Evolutionary conservation across 2,797 vertebrate genomes (phyloP), one percentile per base, ranked within the genome.

Genomic region (Sebastes miniatus): DNA sequence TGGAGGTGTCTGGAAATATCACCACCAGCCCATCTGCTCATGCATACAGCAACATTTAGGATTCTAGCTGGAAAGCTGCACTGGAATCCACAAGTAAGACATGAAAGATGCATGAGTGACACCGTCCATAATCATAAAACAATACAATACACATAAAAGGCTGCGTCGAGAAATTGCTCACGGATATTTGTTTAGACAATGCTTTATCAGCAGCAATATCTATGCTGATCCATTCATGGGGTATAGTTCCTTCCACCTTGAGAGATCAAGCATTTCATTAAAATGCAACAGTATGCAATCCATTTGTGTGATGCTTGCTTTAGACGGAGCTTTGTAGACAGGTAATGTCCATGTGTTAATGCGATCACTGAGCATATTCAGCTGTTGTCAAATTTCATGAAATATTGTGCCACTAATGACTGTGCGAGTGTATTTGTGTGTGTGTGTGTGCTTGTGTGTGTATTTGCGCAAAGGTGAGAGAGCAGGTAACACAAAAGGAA

Each of bases 311-410:
- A 83, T 13, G 50, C 59, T 31, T 13, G 50, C 59, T 34, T 83
- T 25, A 73, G 27, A 62, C 6, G 6, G 25, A 39, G 80, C 34
- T 83, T 81, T 80, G 75, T 68, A 22, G 73, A 89, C 50, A 83
- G 79, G 61, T 70, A 81, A 62, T 54, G 66, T 73, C 77, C 58
- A 50, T 56, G 81, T 50, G 78, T 58, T 88, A 88, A 89, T 85
- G 56, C 3, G 8, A 83, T 80, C 69, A 50, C 80, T 59, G 50
- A 68, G 69, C 29, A 69, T 31, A 73, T 57, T 83, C 75, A 79
- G 50, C 58, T 27, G 13, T 36, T 80, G 84, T 73, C 77, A 80
- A 18, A 82, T 83, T 65, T 82, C 22, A 71, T 84, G 5, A 88
- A 79, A 82, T 67, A 71, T 24, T 52, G 16, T 61, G 84, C 69